Evolutionary conservation across 2,113 vertebrate genomes (phyloP), one percentile per base, ranked within the genome.

Genomic region (Triplophysa tibetana): DNA sequence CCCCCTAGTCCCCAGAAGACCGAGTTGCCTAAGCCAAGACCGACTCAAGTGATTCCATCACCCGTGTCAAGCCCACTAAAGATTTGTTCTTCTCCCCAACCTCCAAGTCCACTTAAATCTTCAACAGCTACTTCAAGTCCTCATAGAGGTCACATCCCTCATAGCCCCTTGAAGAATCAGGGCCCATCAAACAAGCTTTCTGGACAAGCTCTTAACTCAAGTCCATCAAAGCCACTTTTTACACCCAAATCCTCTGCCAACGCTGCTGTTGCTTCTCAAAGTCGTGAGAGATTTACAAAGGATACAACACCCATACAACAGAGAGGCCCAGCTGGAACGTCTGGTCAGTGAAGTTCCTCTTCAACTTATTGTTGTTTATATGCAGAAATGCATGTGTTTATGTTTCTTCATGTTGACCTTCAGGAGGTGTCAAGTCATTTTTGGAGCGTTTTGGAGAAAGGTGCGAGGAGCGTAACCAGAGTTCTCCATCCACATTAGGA

Each of bases 361-460:
- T 41, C 8, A 21, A 4, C 0, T 61, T 12, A 0, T 33, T 48
- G 10, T 26, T 62, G n/a, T 54, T 19, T 62, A 16, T 45, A n/a
- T 14, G 3, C 10, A 50, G n/a, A 45, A 45, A 8, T 63, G 3
- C n/a, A 23, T 0, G 10, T 38, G 3, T 43, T 43, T 62, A 43
- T 24, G 0, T 33, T 43, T 33, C 33, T 63, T 61, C 41, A 26
- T 65, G 38, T 52, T 66, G 41, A 38, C 8, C 58, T 82, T 33
- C 8, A 79, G 78, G 78, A 81, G 96, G 91, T 83, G 95, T 96
- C 24, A 98, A 98, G 81, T 93, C 95, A 76, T 98, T 98, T 84
- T 89, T 97, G 90, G 96, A 97, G 86, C 95, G 94, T 61, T 99
- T 99, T 90, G 96, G 93, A 54, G 96, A 98, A 75, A 89, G 85